phyloP scores from a whole-genome alignment of 1,140 invertebrate genomes.

The Stegodyphus dumicola region DNA sequence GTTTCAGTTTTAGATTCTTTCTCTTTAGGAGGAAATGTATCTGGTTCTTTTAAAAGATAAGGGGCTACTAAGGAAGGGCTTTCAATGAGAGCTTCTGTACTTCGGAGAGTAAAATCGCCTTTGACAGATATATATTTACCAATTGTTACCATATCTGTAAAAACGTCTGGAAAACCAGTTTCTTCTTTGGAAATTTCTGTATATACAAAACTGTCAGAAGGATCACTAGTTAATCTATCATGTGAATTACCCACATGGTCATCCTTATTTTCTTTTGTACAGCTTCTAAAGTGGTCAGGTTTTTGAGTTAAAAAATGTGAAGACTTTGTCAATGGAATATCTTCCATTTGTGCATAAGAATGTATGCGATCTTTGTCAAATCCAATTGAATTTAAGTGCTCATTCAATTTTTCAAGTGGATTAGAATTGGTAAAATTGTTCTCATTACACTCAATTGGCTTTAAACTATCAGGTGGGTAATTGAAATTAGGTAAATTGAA shows the following conservation, averaged over 20 bases:
- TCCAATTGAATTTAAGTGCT: constrained; percentile 38
- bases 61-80: constrained; percentile 64
- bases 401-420: constrained; percentile 40
- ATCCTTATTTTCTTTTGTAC: constrained; percentile 36
- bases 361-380: not conserved
- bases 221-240: constrained; percentile 3
- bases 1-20: constrained; percentile 37
- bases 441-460: not conserved
- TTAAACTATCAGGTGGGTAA: too few relatives aligned
- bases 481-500: too few relatives aligned
- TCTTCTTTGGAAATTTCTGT: constrained; percentile 58
- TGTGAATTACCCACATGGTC: not conserved
- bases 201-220: constrained; percentile 44
- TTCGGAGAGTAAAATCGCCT: constrained; percentile 56
- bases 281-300: not conserved
- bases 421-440: not conserved
- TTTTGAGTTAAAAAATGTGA: not conserved
- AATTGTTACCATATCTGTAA: constrained; percentile 47
- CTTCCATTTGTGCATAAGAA: not conserved
- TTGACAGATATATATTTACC: constrained; percentile 63
- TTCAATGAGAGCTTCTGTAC: constrained; percentile 63
- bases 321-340: not conserved
- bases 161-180: constrained; percentile 61
- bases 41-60: constrained; percentile 64
- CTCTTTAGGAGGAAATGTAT: constrained; percentile 50